phyloP scores from a whole-genome alignment of 2,113 vertebrate genomes.

The Gadus chalcogrammus region DNA sequence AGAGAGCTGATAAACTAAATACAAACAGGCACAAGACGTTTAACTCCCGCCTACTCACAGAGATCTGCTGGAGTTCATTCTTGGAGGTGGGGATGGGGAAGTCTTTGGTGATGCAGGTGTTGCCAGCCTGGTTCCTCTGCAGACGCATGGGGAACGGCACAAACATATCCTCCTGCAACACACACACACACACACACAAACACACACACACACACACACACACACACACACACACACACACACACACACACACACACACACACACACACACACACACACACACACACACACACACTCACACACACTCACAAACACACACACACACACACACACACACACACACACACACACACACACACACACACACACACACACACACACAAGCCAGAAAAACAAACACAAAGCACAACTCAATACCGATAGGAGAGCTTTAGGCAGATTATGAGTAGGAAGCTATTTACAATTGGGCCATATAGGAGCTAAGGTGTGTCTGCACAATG shows the following conservation, averaged over 20 bases:
- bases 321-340: neutral
- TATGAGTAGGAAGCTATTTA: no score
- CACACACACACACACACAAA: constrained; percentile 6
- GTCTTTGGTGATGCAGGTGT: constrained; percentile 60
- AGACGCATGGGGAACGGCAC: constrained; percentile 57
- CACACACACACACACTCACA: constrained; percentile 6
- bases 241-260: constrained; percentile 11
- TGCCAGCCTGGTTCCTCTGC: constrained; percentile 60
- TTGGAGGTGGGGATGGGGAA: constrained; percentile 68
- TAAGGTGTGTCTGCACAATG: no score
- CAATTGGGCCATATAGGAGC: no score
- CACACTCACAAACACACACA: neutral
- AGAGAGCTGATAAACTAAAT: no score
- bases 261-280: neutral
- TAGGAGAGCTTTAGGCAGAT: no score
- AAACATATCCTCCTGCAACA: constrained; percentile 68
- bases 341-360: neutral
- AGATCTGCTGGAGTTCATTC: constrained; percentile 72
- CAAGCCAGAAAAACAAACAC: no score
- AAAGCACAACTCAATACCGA: no score
- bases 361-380: neutral
- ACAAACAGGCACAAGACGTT: no score
- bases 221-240: neutral
- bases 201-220: neutral
- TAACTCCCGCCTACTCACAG: constrained; percentile 51